phyloP scores from a whole-genome alignment of 2,888 invertebrate genomes.

The Andrena bucephala region DNA sequence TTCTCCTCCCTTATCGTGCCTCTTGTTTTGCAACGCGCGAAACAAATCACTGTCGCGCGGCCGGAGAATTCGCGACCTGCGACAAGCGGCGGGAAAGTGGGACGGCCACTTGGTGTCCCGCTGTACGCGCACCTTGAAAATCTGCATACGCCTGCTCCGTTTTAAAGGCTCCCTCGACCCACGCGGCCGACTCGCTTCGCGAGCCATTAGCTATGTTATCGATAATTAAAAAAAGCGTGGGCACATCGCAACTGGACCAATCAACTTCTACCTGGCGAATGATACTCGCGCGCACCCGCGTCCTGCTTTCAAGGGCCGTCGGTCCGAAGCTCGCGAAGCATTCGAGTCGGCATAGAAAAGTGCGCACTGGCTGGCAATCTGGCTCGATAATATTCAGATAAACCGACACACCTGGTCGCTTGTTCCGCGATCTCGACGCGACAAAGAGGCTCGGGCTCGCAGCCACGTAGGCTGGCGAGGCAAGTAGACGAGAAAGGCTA shows the following conservation, averaged over 20 bases:
- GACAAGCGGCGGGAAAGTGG: constrained; percentile 68
- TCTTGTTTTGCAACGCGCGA: constrained; percentile 61
- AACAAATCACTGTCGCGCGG: constrained; percentile 66
- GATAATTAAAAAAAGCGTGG: constrained; percentile 51
- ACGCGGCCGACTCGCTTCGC: constrained; percentile 23
- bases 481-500: constrained; percentile 23
- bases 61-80: constrained; percentile 70
- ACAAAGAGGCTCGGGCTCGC: constrained; percentile 18
- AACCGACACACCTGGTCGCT: constrained; percentile 71
- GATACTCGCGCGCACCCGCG: too few relatives aligned
- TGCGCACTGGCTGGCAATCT: constrained; percentile 66
- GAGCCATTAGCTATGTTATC: constrained; percentile 41
- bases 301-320: background rate
- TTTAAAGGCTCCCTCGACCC: constrained; percentile 37
- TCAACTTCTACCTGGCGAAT: background rate
- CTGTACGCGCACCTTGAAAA: constrained; percentile 58
- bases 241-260: constrained; percentile 1
- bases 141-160: constrained; percentile 52
- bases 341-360: constrained; percentile 24
- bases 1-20: constrained; percentile 50
- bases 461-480: constrained; percentile 39
- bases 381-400: constrained; percentile 74
- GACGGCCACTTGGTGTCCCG: constrained; percentile 42
- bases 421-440: constrained; percentile 58
- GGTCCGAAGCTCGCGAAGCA: constrained; percentile 4